Percentiles rank a stretch among this genome's conserved stretches.
phyloP scores from a whole-genome alignment of 2,113 vertebrate genomes.

The Neolamprologus falcicula region DNA sequence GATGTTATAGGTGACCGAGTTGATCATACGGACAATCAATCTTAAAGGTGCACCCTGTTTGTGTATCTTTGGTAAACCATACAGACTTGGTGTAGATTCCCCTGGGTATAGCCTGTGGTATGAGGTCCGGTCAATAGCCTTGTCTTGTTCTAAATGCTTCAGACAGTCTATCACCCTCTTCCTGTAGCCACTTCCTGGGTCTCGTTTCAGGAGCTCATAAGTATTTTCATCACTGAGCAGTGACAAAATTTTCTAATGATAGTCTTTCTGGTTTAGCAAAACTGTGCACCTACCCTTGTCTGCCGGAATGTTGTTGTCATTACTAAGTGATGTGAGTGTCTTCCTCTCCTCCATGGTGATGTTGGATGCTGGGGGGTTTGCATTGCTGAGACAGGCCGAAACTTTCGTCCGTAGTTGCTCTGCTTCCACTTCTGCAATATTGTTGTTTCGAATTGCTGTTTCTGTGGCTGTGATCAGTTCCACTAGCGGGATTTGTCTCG shows the following conservation, averaged over 20 bases:
- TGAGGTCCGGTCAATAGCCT: rapidly evolving
- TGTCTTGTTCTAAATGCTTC: not conserved
- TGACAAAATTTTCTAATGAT: not conserved
- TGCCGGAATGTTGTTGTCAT: not conserved
- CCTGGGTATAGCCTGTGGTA: no score
- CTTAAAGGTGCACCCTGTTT: not conserved
- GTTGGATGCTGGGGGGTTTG: not conserved
- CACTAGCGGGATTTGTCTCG: not conserved
- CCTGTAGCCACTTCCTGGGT: not conserved
- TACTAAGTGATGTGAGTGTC: not conserved
- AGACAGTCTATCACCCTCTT: not conserved
- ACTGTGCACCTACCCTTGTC: not conserved
- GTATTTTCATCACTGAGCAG: not conserved
- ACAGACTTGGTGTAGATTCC: no score
- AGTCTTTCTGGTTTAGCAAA: not conserved
- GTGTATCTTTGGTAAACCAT: rapidly evolving
- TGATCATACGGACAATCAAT: rapidly evolving
- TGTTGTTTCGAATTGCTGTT: not conserved
- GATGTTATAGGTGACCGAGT: rapidly evolving
- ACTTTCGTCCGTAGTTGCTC: rapidly evolving
- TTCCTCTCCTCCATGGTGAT: not conserved
- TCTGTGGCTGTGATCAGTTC: not conserved
- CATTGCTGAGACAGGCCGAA: not conserved
- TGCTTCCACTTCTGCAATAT: not conserved
- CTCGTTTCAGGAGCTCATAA: not conserved